These are phyloP conservation scores for Tympanoctomys barrerae DNA, from an alignment of 2,797 vertebrate species.

Conservation along the genomic window DNA sequence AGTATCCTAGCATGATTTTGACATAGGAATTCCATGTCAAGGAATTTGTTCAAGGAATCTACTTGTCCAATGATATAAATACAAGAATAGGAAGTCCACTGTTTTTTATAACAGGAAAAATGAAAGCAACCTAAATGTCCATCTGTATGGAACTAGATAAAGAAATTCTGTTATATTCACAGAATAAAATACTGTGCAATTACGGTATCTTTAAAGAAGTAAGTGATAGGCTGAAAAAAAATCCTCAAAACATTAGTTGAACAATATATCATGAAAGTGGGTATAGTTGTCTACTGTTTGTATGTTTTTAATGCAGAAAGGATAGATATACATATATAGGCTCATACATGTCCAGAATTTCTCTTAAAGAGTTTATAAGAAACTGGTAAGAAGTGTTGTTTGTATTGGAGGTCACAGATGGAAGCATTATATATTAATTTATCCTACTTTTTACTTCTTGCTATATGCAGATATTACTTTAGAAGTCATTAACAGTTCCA, in stretches of 20 bases:
- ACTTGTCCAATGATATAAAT: not conserved
- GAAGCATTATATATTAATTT: not conserved
- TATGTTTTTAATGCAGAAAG: not conserved
- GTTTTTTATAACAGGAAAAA: constrained; percentile 16
- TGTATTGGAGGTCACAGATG: not conserved
- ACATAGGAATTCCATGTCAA: not conserved
- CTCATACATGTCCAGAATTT: not conserved
- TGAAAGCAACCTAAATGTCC: not conserved
- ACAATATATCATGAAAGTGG: not conserved
- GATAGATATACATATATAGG: not conserved
- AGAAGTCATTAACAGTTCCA: not conserved
- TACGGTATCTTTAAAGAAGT: not conserved
- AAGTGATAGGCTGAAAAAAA: not conserved
- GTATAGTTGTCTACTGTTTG: not conserved
- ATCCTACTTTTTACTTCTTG: not conserved
- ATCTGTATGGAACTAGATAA: not conserved
- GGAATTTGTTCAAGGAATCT: constrained; percentile 11
- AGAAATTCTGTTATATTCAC: not conserved
- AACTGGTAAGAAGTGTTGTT: not conserved
- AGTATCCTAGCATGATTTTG: not conserved
- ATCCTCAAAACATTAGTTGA: not conserved
- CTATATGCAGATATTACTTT: not conserved
- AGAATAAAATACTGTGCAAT: not conserved
- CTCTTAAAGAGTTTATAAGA: not conserved
- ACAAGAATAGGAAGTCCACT: not conserved